Conservation (phyloP, 1,140 invertebrate genomes). For the Drosophila teissieri region DNA sequence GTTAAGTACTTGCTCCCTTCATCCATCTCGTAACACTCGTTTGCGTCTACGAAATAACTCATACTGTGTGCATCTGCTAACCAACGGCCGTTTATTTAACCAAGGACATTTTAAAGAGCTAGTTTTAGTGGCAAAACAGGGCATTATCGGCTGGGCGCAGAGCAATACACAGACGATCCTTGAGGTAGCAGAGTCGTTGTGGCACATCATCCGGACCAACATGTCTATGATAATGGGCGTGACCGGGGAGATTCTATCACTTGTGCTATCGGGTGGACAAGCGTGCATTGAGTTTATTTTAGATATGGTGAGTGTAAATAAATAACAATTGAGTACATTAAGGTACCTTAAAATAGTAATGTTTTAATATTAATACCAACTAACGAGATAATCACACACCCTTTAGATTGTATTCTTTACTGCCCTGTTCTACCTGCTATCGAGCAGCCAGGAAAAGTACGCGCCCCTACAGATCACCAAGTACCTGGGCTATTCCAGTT, state of each 20-base stretch:
- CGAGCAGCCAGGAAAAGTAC: constrained; percentile 94
- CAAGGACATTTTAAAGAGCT: constrained; percentile 85
- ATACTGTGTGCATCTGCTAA: constrained; percentile 82
- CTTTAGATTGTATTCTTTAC: constrained; percentile 97
- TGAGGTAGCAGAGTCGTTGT: constrained; percentile 96
- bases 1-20: constrained; percentile 21
- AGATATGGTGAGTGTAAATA: constrained; percentile 89
- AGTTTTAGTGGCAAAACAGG: constrained; percentile 85
- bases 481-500: constrained; percentile 91
- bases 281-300: constrained; percentile 97
- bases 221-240: constrained; percentile 95
- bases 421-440: constrained; percentile 97
- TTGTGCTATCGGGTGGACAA: constrained; percentile 96
- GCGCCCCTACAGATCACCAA: constrained; percentile 92
- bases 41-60: constrained; percentile 71
- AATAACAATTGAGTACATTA: too few relatives aligned
- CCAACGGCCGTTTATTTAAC: constrained; percentile 80
- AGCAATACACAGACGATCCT: constrained; percentile 96
- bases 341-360: too few relatives aligned
- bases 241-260: constrained; percentile 93
- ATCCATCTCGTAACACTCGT: constrained; percentile 48
- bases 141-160: constrained; percentile 92
- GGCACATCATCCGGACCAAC: constrained; percentile 96
- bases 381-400: neutral
- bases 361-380: too few relatives aligned